Evolutionary conservation across 2,797 vertebrate species (phyloP).

Genomic region (Poliocrania exsul): DNA sequence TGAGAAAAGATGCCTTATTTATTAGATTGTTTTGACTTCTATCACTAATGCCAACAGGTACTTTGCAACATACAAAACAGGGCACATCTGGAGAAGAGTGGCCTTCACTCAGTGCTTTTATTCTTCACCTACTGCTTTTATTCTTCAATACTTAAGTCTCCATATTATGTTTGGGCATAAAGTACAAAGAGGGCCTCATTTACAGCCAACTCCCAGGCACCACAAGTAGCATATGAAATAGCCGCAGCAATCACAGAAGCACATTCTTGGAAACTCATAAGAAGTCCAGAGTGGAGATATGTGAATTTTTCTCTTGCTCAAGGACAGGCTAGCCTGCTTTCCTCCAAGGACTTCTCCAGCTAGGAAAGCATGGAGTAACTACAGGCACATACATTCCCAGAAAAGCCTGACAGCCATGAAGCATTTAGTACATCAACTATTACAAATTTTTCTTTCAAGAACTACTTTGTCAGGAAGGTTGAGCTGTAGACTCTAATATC

Average conservation of each 20-base stretch:
- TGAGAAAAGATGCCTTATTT: neutral
- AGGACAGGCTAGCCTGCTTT: neutral
- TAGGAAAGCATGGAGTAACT: neutral
- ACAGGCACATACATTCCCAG: neutral
- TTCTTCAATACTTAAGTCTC: neutral
- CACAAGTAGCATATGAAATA: neutral
- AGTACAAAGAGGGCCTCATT: neutral
- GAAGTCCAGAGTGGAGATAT: neutral
- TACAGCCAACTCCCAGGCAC: neutral
- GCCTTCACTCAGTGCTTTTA: neutral
- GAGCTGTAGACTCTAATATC: neutral
- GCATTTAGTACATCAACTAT: neutral
- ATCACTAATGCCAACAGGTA: neutral
- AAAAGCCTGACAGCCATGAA: neutral
- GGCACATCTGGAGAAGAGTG: neutral
- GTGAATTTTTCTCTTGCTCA: neutral
- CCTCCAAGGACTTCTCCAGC: neutral
- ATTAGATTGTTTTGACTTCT: neutral
- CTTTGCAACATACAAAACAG: neutral
- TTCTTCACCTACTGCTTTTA: neutral
- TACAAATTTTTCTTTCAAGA: neutral
- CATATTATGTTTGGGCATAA: neutral
- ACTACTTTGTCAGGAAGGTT: neutral
- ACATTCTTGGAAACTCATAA: neutral
- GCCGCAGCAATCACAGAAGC: neutral